Evolutionary conservation across 2,888 invertebrate species (phyloP).

Genomic region (Nomada fucata): DNA sequence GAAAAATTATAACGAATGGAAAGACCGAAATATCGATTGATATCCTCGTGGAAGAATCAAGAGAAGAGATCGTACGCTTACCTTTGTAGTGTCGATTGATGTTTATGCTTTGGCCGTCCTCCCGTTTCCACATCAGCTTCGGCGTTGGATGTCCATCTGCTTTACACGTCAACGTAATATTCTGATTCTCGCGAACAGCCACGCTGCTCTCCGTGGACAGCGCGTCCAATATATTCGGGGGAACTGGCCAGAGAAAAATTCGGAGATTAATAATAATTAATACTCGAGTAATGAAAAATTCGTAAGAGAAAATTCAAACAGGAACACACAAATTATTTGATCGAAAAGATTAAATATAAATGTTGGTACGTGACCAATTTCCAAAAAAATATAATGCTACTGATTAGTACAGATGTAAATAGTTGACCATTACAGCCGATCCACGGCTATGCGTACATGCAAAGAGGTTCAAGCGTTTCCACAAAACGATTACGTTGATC

Average conservation of each 20-base stretch:
- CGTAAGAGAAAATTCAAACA: too few relatives aligned
- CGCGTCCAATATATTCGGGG: constrained; percentile 96
- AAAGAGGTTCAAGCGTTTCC: background rate
- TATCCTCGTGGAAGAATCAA: too few relatives aligned
- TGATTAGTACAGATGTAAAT: too few relatives aligned
- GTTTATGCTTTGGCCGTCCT: constrained; percentile 94
- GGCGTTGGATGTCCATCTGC: constrained; percentile 96
- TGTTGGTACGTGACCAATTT: background rate
- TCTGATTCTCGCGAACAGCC: constrained; percentile 96
- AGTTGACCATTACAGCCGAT: too few relatives aligned
- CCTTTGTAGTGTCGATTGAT: constrained; percentile 95
- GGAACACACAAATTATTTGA: background rate
- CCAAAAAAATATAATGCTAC: background rate
- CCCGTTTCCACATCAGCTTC: constrained; percentile 96
- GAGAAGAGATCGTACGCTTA: constrained; percentile 80
- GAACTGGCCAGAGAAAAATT: constrained; percentile 88
- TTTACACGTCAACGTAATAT: constrained; percentile 95
- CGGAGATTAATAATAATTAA: background rate
- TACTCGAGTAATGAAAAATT: background rate
- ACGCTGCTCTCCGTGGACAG: constrained; percentile 96
- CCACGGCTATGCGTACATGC: too few relatives aligned
- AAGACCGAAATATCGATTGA: too few relatives aligned
- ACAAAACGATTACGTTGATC: constrained; percentile 5
- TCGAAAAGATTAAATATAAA: background rate
- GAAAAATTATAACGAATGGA: too few relatives aligned